Base-by-base conservation (phyloP, 2,113 vertebrate species). In the Vimba vimba region DNA sequence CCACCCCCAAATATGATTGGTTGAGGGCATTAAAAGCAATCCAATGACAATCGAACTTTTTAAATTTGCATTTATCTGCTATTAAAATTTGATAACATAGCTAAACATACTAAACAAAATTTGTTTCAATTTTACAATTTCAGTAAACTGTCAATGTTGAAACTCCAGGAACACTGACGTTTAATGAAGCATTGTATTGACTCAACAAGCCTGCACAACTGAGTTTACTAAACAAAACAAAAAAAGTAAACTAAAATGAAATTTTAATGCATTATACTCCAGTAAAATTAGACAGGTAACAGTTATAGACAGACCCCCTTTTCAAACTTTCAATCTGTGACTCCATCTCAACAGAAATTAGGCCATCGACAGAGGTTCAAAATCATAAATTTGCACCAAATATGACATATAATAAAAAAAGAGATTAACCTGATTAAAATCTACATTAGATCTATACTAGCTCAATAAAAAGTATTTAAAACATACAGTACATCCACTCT, bases 1-100 rank as follows among this genome's bases (percentile, higher is more conserved):
- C 79, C 79, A 76, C 68, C 60, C 83, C 73, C 6, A 33, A 13
- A 64, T 30, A 11, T 23, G 52, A 83, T 59, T 84, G 86, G 55
- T 55, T 15, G 21, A 75, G 17, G 4, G 19, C n/a, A 17, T 45
- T 30, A 33, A 27, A 23, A 33, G 23, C 23, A 15, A 43, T n/a
- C 80, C 57, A 82, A 55, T 78, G 2, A 2, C 50, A 25, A 11
- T 60, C 30, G 7, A 36, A 23, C 25, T 10, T 43, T 15, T 57
- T 0, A 3, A 57, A 21, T 21, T 57, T 2, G 19, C 19, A 57
- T 57, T 6, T 8, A 57, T 8, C 6, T 57, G 55, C 55, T 3
- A 57, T 57, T 57, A 21, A 2, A 23, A 21, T 71, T 12, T 43
- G 12, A 71, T 12, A 71, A 68, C 12, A 8, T 8, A 23, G 1